A percentile compares a stretch with the other conserved stretches of the same genome.
These are phyloP conservation scores for Pangasius larnaudii DNA, from an alignment of 2,797 vertebrate species.

Conservation along the genomic window DNA sequence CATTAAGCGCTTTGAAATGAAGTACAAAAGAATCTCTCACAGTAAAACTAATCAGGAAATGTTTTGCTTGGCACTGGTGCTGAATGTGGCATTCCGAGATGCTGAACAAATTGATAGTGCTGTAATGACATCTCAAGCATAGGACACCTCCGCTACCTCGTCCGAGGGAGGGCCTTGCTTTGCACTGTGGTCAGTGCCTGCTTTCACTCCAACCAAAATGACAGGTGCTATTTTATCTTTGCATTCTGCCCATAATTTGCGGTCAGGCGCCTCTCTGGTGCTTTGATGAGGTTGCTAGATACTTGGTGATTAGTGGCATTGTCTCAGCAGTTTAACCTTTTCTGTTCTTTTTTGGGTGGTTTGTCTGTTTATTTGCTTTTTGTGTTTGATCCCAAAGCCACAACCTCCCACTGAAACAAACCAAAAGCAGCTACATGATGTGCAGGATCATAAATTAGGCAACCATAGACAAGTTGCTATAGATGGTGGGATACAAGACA, in stretches of 20 bases:
- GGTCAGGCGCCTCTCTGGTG: slow-evolving; percentile 55
- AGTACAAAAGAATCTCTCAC: neutral
- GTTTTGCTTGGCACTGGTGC: slow-evolving; percentile 1
- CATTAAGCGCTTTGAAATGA: neutral
- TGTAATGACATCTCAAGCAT: slow-evolving; percentile 74
- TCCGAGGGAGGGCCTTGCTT: slow-evolving; percentile 69
- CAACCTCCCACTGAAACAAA: slow-evolving; percentile 24
- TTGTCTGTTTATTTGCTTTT: slow-evolving; percentile 39
- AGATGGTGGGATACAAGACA: neutral
- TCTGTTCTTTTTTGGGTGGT: slow-evolving; percentile 26
- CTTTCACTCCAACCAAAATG: slow-evolving; percentile 79
- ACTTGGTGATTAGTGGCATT: slow-evolving; percentile 58
- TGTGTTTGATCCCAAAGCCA: slow-evolving; percentile 23
- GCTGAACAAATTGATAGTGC: slow-evolving; percentile 55
- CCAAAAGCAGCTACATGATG: slow-evolving; percentile 29
- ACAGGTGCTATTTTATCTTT: slow-evolving; percentile 76
- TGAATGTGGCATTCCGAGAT: neutral
- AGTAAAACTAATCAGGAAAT: slow-evolving; percentile 7
- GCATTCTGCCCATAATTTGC: slow-evolving; percentile 67
- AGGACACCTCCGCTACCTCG: slow-evolving; percentile 76
- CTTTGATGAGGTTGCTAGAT: slow-evolving; percentile 57
- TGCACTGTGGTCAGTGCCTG: slow-evolving; percentile 67
- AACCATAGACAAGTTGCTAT: neutral
- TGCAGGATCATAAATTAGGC: slow-evolving; percentile 16
- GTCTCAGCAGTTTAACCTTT: slow-evolving; percentile 45